Conservation (phyloP, 2,888 invertebrate genomes). For the Notodonta ziczac region DNA sequence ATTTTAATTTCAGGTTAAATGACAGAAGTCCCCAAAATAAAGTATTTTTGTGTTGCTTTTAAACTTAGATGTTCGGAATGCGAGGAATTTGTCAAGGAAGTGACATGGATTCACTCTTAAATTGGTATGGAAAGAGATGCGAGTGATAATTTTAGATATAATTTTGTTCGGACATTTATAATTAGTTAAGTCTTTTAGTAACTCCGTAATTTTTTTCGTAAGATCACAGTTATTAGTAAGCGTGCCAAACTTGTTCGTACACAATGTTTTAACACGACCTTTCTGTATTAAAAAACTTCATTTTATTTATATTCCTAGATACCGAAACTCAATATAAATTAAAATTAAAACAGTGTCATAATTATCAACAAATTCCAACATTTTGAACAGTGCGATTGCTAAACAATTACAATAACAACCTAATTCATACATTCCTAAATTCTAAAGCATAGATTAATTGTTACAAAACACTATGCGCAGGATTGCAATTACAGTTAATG, state of each 20-base stretch:
- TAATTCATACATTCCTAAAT: constrained; percentile 35
- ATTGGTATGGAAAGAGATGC: not conserved
- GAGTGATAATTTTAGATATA: no score
- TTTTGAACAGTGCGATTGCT: no score
- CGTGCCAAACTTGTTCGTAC: no score
- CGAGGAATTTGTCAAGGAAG: constrained; percentile 53
- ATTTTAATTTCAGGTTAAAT: constrained; percentile 82
- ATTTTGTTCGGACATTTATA: not conserved
- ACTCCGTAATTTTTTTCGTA: no score
- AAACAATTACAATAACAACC: constrained; percentile 20
- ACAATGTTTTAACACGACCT: no score
- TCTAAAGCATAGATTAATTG: constrained; percentile 4
- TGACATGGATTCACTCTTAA: constrained; percentile 36
- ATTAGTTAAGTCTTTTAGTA: no score
- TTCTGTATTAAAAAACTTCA: no score
- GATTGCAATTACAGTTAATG: constrained; percentile 1
- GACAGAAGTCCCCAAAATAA: constrained; percentile 56
- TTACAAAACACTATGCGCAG: constrained; percentile 5
- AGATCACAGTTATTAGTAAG: no score
- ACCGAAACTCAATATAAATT: no score
- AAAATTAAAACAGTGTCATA: no score
- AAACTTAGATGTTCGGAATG: constrained; percentile 48
- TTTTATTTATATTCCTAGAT: no score
- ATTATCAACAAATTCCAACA: no score
- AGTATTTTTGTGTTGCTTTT: constrained; percentile 62